Evolutionary conservation across 2,888 invertebrate genomes (phyloP), one percentile per base, ranked within the genome.

Genomic region (Aphodius granarius): DNA sequence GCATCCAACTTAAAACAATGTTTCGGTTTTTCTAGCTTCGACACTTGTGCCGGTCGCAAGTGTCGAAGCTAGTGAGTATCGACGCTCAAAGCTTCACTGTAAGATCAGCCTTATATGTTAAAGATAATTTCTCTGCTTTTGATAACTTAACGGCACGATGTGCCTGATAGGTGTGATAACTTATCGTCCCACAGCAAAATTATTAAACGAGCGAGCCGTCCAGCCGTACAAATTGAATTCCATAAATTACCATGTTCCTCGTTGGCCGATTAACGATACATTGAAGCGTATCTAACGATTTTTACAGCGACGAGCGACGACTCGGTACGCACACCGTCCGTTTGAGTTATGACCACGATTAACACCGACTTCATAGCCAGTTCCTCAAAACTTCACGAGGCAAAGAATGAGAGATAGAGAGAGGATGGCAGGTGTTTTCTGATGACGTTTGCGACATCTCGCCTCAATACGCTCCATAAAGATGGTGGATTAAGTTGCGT

Each of bases 401-500:
- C 43, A 43, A 13, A 6, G 9, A 13, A 0, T 9, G 43, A 43
- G 43, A 43, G 43, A 43, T 6, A 43, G 13, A 9, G 43, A 13
- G 9, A 43, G 2, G 9, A 13, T 6, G 72, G 72, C 79, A 79
- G 78, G 79, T 79, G 79, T 77, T 68, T 43, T 43, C 43, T 43
- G 43, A 6, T 43, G 43, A 43, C 3, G 43, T 43, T 43, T 43
- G 43, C 43, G 43, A 43, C 43, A 43, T 43, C 43, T 79, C 78
- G 74, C 78, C 72, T 74, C 76, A 74, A 76, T 73, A 75, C 73
- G 75, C 73, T 76, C 74, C 73, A 65, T 68, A 77, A 76, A 76
- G 75, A 76, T 19, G 78, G 80, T 80, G 79, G 79, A 79, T 80
- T 43, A 43, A 43, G 43, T 43, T 43, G 43, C 43, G 43, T 43